Evolutionary conservation across 2,797 vertebrate genomes (phyloP).

Genomic region (Eospalax fontanierii): DNA sequence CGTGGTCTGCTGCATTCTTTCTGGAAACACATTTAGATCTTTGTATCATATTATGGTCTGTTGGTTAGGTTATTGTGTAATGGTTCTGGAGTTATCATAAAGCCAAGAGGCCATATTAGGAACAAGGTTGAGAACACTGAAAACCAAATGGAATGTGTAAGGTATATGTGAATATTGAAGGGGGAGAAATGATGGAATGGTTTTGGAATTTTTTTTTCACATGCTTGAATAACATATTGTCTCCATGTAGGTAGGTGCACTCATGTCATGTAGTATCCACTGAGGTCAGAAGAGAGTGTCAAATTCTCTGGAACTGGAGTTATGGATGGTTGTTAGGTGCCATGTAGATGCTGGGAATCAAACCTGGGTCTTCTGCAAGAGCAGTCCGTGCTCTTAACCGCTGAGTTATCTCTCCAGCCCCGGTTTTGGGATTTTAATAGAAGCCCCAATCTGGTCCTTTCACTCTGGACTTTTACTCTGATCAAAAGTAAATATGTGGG

Average conservation of each 20-base stretch:
- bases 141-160: conserved; percentile 59
- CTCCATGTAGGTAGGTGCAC: no score
- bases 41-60: conserved; percentile 53
- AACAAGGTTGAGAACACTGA: conserved; percentile 27
- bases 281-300: no score
- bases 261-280: no score
- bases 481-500: conserved; percentile 39
- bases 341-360: no score
- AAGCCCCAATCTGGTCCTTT: conserved; percentile 41
- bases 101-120: conserved; percentile 40
- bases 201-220: no score
- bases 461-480: conserved; percentile 59
- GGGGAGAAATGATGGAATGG: conserved; percentile 15
- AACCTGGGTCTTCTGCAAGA: no score
- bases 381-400: no score
- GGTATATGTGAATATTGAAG: conserved; percentile 61
- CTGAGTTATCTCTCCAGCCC: no score
- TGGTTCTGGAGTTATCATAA: conserved; percentile 63
- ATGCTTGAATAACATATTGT: no score
- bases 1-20: conserved; percentile 53
- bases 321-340: no score
- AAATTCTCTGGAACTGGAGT: no score
- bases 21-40: conserved; percentile 47
- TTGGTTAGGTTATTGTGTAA: conserved; percentile 66
- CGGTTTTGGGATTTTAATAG: conserved; percentile 21